Evolutionary conservation across 1,140 invertebrate genomes (phyloP), one percentile per base, ranked within the genome.

Genomic region (Monochamus saltuarius): DNA sequence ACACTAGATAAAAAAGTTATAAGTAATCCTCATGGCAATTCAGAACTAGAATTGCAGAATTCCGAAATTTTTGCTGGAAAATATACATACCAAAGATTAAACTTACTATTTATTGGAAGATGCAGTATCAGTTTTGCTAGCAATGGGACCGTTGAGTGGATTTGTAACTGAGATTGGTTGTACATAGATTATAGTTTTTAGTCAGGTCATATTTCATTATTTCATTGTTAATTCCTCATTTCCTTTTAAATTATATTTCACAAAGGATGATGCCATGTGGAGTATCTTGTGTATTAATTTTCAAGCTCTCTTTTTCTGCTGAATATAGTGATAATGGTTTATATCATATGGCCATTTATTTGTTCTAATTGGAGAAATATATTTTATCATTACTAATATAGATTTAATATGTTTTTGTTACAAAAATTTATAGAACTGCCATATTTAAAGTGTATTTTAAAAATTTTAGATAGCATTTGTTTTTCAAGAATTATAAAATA

Each of bases 231-330:
- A 37, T 49, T 45, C 56, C 56, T 57, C 56, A 57, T 49, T 57
- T 57, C 56, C 45, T 57, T 50, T 37, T 47, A 57, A 57, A 57
- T 57, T 57, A 49, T 59, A 53, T 53, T 45, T 42, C 40, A 29
- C 22, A 29, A 29, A 29, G 39, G 46, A n/a, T 38, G 14, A 16
- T 54, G 46, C 17, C 46, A 38, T 58, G 43, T 50, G 37, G 40
- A 38, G 22, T 29, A n/a, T n/a, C n/a, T n/a, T n/a, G n/a, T n/a
- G n/a, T n/a, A n/a, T n/a, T n/a, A 22, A 55, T 35, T 60, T 62
- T 62, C 60, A 62, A 62, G 60, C 60, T 62, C 60, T 62, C 60
- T 62, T 56, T 52, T 50, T 62, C 60, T 62, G 40, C 47, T 57
- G 37, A 56, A 45, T 50, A 34, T 62, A 57, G 60, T 62, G 29